These are phyloP conservation scores for Pocillopora meandrina DNA, from an alignment of 92 coral and sea anemone species.

Conservation along the genomic window DNA sequence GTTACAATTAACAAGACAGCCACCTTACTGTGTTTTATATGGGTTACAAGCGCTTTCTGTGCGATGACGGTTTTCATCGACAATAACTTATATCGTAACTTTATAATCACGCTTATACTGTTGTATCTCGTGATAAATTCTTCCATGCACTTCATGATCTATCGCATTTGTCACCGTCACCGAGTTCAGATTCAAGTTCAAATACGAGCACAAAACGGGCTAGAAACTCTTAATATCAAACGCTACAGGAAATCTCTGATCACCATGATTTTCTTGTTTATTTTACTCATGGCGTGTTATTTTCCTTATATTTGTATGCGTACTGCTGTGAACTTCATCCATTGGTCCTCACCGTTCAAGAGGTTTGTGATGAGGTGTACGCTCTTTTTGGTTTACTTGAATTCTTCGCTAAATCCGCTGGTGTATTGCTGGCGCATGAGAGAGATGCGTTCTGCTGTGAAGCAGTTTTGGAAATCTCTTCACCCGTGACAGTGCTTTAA, in stretches of 20 bases:
- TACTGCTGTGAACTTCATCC: background rate
- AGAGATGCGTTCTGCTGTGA: background rate
- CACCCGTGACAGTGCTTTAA: too few relatives aligned
- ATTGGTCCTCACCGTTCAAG: background rate
- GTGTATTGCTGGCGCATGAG: constrained; percentile 15
- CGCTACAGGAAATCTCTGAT: constrained; percentile 7
- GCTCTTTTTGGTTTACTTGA: background rate
- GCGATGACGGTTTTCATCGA: background rate
- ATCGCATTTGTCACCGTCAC: constrained; percentile 17
- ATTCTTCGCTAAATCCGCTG: constrained; percentile 11
- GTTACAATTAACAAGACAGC: background rate
- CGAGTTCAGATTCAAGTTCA: background rate
- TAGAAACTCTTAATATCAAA: background rate
- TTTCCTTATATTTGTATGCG: background rate
- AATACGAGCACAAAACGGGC: background rate
- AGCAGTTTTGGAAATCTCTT: background rate
- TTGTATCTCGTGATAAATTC: constrained; percentile 4
- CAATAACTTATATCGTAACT: background rate
- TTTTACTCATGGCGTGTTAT: constrained; percentile 12
- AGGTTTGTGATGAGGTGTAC: background rate
- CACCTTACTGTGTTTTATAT: background rate
- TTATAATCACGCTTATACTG: background rate
- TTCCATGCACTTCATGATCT: background rate
- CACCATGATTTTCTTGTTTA: background rate
- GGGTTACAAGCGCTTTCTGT: background rate